Evolutionary conservation across 2,113 vertebrate genomes (phyloP).

Genomic region (Gymnogyps californianus): DNA sequence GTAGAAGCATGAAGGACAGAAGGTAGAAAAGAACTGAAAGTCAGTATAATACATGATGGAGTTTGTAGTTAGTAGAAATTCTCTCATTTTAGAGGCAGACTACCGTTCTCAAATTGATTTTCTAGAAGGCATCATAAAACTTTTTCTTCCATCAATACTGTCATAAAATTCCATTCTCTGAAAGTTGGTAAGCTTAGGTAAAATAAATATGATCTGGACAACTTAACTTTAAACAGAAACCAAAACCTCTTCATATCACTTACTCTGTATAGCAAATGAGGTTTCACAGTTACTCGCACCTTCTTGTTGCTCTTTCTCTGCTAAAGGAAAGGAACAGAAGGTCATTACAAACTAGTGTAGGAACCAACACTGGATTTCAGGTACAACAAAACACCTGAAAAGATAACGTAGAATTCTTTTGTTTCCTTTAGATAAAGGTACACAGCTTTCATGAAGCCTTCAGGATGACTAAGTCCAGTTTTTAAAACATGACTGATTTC

Average conservation of each 20-base stretch:
- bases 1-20: not conserved
- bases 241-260: conserved; percentile 41
- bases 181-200: not conserved
- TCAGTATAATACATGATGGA: not conserved
- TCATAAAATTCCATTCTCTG: not conserved
- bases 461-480: not conserved
- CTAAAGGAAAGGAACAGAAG: conserved; percentile 65
- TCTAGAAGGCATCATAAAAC: not conserved
- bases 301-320: conserved; percentile 91
- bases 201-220: not conserved
- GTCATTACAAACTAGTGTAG: not conserved
- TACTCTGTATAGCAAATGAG: conserved; percentile 93
- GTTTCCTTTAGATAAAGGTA: not conserved
- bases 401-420: not conserved
- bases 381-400: not conserved
- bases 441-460: not conserved
- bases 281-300: conserved; percentile 95
- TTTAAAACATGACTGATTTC: not conserved
- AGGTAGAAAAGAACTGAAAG: not conserved
- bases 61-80: not conserved
- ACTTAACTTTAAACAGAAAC: not conserved
- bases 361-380: not conserved
- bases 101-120: not conserved
- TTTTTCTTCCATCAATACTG: not conserved
- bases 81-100: not conserved